Base-by-base conservation (phyloP, 1,140 invertebrate genomes). In the Ylistrum balloti region DNA sequence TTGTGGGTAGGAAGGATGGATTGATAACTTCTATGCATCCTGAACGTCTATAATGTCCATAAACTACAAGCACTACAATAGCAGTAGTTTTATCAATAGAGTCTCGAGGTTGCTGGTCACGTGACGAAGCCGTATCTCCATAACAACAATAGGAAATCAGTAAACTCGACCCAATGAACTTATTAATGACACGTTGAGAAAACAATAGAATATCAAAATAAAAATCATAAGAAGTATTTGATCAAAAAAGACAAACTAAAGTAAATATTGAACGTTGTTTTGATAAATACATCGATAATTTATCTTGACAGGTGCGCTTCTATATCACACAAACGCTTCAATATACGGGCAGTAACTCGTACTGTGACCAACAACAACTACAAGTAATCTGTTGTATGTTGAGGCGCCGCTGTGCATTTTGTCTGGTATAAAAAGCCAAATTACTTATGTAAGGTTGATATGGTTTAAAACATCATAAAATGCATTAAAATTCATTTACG, bases 21-120 rank as follows among this genome's bases (percentile, higher is more conserved):
- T 34, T 96, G 93, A 91, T 96, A 96, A 33, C 94, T 95, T 87
- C 94, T 91, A 91, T 96, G 95, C 95, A 96, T 96, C 86, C 89
- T 93, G 41, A 90, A 3, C 5, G 32, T 86, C 74, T 56, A 35
- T 88, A 28, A 48, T 22, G 33, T 48, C 35, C 32, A 91, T 34
- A 38, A 86, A 38, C 86, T 38, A 33, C 86, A 34, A 38, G 35
- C 35, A 38, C 35, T 34, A 33, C 86, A 86, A 38, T 86, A 86
- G 33, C 35, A 17, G 33, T 86, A 33, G 88, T 33, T 89, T 32
- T 89, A 33, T 87, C 22, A 56, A 87, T 45, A 87, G 38, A 87
- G 86, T 38, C 86, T 90, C 87, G 86, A 87, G 86, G 86, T 90
- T 86, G 86, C 87, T 87, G 89, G 89, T 90, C 89, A 90, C 89